Evolutionary conservation across 2,113 vertebrate species (phyloP).

Genomic region (Corapipo altera): DNA sequence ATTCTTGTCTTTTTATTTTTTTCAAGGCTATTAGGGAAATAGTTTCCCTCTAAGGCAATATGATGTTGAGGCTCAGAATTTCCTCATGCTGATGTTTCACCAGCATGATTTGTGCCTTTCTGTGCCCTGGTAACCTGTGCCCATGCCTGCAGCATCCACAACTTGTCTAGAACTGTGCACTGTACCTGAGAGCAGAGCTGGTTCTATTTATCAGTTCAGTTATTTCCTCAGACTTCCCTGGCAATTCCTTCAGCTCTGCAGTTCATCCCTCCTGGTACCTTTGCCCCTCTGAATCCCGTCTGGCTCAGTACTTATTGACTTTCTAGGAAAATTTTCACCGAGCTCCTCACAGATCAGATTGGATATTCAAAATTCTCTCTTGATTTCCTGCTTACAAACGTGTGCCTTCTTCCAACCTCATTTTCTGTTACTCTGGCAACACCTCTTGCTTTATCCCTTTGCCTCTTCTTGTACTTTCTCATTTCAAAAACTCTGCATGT

Average conservation of each 20-base stretch:
- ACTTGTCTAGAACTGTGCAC: neutral
- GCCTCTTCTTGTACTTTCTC: neutral
- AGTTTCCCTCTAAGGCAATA: neutral
- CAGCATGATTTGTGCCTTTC: neutral
- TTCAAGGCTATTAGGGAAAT: neutral
- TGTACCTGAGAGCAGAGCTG: neutral
- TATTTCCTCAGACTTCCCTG: neutral
- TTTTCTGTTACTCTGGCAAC: neutral
- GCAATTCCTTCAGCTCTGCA: neutral
- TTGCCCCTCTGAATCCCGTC: neutral
- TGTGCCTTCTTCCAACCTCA: neutral
- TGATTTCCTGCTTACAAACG: neutral
- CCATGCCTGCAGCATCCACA: neutral
- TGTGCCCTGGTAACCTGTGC: neutral
- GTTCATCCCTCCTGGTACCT: neutral
- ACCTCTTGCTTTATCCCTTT: neutral
- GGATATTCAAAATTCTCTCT: neutral
- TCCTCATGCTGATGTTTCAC: neutral
- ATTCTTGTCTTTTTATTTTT: neutral
- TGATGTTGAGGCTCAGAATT: neutral
- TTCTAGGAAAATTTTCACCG: neutral
- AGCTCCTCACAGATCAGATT: neutral
- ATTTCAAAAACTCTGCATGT: neutral
- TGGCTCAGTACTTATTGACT: neutral
- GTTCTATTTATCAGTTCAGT: neutral